Conservation (phyloP, 2,113 vertebrate species). For the Acrocephalus arundinaceus region DNA sequence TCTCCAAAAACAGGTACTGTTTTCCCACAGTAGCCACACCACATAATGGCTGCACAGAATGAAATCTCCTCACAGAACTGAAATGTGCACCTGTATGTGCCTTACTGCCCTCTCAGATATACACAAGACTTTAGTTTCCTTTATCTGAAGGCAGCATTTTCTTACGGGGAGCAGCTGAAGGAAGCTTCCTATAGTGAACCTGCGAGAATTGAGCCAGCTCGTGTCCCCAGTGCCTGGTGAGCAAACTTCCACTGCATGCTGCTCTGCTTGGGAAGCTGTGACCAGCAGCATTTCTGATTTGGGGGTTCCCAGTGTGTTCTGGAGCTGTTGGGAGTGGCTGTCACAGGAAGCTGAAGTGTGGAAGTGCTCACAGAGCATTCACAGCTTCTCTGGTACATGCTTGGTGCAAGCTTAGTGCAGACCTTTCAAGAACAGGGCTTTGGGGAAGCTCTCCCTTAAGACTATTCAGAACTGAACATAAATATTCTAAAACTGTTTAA, state of each 20-base stretch:
- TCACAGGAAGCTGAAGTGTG: neutral
- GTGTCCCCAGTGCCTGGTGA: neutral
- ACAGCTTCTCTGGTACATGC: neutral
- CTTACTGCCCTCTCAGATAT: neutral
- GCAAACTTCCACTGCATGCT: neutral
- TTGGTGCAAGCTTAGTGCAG: neutral
- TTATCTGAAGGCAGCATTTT: neutral
- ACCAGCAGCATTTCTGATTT: neutral
- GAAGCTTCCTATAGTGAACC: neutral
- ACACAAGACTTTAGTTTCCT: neutral
- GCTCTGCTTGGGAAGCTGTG: neutral
- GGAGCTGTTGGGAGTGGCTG: neutral
- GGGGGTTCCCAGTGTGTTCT: neutral
- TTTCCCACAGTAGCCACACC: slow-evolving; percentile 70
- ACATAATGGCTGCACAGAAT: neutral
- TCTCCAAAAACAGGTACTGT: slow-evolving; percentile 56
- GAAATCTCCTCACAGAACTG: slow-evolving; percentile 24
- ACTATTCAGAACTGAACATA: neutral
- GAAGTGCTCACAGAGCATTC: neutral
- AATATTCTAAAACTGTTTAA: neutral
- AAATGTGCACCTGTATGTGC: slow-evolving; percentile 47
- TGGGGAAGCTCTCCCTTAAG: neutral
- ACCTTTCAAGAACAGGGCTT: neutral
- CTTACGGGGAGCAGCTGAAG: neutral
- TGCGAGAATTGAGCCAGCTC: neutral